Base-by-base conservation (phyloP, 2,888 invertebrate genomes). In the Chloroclysta siterata region DNA sequence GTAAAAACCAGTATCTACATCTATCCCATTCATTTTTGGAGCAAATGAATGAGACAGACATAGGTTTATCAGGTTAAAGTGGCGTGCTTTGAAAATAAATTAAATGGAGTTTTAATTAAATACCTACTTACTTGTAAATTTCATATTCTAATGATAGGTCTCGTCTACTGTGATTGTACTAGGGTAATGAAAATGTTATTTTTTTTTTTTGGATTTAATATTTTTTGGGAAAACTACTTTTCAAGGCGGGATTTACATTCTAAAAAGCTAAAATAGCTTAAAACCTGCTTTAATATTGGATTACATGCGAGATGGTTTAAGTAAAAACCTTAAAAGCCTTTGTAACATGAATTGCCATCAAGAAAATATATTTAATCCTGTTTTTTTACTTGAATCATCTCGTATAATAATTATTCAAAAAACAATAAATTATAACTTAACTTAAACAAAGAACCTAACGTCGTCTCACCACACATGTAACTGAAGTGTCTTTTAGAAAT, bases 381-480 rank as follows among this genome's bases (percentile, higher is more conserved):
- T n/a, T 48, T 48, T 28, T 13, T 28, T 22, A 28, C 13, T 50
- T 22, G 28, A 46, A 36, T 10, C 47, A 56, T 48, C 28, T 39
- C 48, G 39, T 36, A 28, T 48, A 39, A 15, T 29, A 39, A 53
- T 11, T 13, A 17, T n/a, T 28, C 11, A 29, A 29, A 47, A 39
- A 56, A 41, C 14, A 39, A 13, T 53, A 60, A 36, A 52, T 61
- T 52, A 53, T 17, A 61, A 22, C 46, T 61, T 61, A 55, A 36
- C 36, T 50, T 61, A 52, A 13, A 66, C 70, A 69, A 75, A 84
- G 80, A 81, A 81, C 86, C 89, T 90, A 88, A 85, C 89, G 88
- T 89, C 92, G 92, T 92, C 92, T 93, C 93, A 92, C 93, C 91
- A 92, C 93, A 92, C 92, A 92, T 92, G 93, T 91, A 92, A 92